Evolutionary conservation across 2,888 invertebrate species (phyloP), one percentile per base, ranked within the genome.

Genomic region (Drosophila anomelani): DNA sequence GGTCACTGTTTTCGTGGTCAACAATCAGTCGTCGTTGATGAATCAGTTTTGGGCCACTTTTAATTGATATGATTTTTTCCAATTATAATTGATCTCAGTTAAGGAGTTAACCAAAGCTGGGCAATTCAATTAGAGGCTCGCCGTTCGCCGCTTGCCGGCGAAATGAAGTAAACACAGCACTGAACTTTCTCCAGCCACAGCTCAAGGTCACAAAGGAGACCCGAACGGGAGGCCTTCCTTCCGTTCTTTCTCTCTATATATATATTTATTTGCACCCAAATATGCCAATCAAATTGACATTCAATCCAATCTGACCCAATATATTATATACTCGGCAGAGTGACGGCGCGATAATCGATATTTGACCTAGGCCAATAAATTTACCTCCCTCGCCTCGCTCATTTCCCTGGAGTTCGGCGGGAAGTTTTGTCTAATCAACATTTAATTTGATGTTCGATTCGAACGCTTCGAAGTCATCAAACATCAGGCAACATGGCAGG

Each of bases 291-390:
- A 86, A 78, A 85, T 77, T 87, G 89, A 87, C 85, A 86, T 85
- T 85, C 85, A 89, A 85, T 82, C 81, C 74, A 77, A 80, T 79
- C 79, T 85, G 87, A 81, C 85, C 87, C 75, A 76, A 88, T 69
- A 70, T 64, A 62, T 58, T 36, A 51, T 58, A 36, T 51, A 36
- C 36, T 1, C 13, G 1, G 44, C 1, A 47, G 60, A 58, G 60
- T 54, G 76, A 46, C 39, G 63, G 38, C 69, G 60, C 67, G 86
- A 83, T 82, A 85, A 89, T 85, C 89, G 85, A 86, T 86, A 86
- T 86, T 89, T 89, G 89, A 86, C 85, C 85, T 86, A 86, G 85
- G 85, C 88, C 89, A 86, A 86, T 78, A 75, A 80, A 79, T 79
- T 77, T 39, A 26, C 80, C 43, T 34, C 41, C 23, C 38, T 23